Evolutionary conservation across 2,888 invertebrate species (phyloP), one percentile per base, ranked within the genome.

Genomic region (Stenotaenia linearis): DNA sequence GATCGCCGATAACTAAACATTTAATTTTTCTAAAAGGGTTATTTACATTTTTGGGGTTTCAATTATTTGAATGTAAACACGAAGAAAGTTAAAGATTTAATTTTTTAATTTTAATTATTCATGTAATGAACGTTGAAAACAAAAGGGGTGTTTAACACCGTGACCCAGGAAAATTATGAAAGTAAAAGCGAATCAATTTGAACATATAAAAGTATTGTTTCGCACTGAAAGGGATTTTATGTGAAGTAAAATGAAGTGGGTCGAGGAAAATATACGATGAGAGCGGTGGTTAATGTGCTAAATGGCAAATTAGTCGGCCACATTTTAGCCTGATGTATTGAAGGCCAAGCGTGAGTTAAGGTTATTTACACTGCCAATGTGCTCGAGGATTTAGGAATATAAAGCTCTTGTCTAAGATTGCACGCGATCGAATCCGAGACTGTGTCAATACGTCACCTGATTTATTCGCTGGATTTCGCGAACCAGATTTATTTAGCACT

Each of bases 321-420:
- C 69, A 69, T 28, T 69, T 69, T 28, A 69, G 69, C 25, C 69
- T 69, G 69, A 69, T 69, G 69, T 69, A 69, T 69, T 28, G 69
- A 69, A 69, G 69, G 25, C 69, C 69, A 28, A 25, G 69, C 25
- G 69, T 69, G 69, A 69, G 69, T 69, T 69, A 69, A 69, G 69
- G 69, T 69, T 69, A 69, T 69, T 69, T 69, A 69, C 69, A 25
- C 69, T 69, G 69, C 28, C 69, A 69, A 69, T 69, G 69, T 69
- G 69, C 69, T 69, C 69, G 25, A 69, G 69, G 69, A 69, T 69
- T 69, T 69, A 69, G 69, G 69, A 69, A 69, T 69, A 69, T 69
- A 69, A 69, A 69, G 69, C 69, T 69, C 69, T 69, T 69, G 69
- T 69, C 69, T 69, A 28, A 69, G 69, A 69, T 69, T 69, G 69